These are phyloP conservation scores for Campylomormyrus numenius DNA, from an alignment of 2,113 vertebrate species.

Conservation along the genomic window DNA sequence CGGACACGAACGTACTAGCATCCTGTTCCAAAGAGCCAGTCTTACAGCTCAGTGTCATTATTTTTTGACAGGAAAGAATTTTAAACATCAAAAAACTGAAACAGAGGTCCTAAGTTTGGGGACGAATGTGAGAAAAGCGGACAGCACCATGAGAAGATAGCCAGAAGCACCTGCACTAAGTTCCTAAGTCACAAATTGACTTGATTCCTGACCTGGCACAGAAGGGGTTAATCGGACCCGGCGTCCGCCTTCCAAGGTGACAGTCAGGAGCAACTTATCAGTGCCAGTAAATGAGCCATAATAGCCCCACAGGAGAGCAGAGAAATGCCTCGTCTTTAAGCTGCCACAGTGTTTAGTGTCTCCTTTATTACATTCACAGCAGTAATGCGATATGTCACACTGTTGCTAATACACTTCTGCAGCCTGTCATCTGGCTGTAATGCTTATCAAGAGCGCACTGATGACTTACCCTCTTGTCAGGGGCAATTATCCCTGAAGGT, in stretches of 20 bases:
- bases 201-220: slow-evolving; percentile 29
- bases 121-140: background rate
- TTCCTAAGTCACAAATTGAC: slow-evolving; percentile 20
- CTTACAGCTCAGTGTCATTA: background rate
- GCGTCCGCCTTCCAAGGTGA: slow-evolving; percentile 59
- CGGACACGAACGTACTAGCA: background rate
- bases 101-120: background rate
- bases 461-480: slow-evolving; percentile 95
- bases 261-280: slow-evolving; percentile 76
- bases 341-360: slow-evolving; percentile 86
- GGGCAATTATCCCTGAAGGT: slow-evolving; percentile 91
- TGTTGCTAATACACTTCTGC: slow-evolving; percentile 86
- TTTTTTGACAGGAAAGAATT: background rate
- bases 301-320: slow-evolving; percentile 75
- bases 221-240: slow-evolving; percentile 28
- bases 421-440: slow-evolving; percentile 97
- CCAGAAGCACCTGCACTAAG: slow-evolving; percentile 16
- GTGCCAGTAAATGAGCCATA: slow-evolving; percentile 82
- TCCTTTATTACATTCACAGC: slow-evolving; percentile 97
- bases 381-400: slow-evolving; percentile 97
- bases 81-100: background rate
- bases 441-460: slow-evolving; percentile 95
- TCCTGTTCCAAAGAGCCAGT: background rate
- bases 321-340: slow-evolving; percentile 81
- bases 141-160: background rate